phyloP scores from a whole-genome alignment of 2,113 vertebrate species.

The Ptilorrhoa leucosticta region DNA sequence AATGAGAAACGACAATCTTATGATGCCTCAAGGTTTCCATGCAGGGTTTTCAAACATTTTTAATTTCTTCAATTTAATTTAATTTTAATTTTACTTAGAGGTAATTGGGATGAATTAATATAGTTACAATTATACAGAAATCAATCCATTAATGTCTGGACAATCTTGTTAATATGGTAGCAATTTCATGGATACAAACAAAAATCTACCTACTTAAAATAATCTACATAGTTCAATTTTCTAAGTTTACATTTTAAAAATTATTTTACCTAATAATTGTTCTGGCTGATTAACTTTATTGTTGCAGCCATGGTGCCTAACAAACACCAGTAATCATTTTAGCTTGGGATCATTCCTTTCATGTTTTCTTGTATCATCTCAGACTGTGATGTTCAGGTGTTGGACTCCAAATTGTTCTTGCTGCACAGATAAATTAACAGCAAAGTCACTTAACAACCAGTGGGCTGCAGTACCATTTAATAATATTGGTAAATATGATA shows the following conservation, averaged over 20 bases:
- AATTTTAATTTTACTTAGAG: slow-evolving; percentile 81
- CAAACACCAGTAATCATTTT: neutral
- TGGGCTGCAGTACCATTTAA: neutral
- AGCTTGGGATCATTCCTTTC: neutral
- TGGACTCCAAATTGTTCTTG: neutral
- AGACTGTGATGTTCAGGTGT: neutral
- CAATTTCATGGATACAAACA: slow-evolving; percentile 72
- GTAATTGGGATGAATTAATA: slow-evolving; percentile 82
- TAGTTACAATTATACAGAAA: slow-evolving; percentile 76
- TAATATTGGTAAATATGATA: neutral
- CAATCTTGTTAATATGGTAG: slow-evolving; percentile 74
- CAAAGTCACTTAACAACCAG: neutral
- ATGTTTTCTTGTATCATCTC: neutral
- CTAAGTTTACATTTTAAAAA: neutral
- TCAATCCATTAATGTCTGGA: slow-evolving; percentile 77
- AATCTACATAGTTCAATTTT: slow-evolving; percentile 56
- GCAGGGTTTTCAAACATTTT: slow-evolving; percentile 73
- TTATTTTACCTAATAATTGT: neutral
- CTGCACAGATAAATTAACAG: neutral
- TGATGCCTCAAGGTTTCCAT: slow-evolving; percentile 68
- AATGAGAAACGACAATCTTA: slow-evolving; percentile 62
- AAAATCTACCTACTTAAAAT: slow-evolving; percentile 59
- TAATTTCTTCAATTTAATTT: slow-evolving; percentile 80
- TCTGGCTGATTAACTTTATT: neutral
- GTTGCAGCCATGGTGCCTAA: neutral